Conservation (phyloP, 2,888 invertebrate genomes). For the Azorinus chamasolen region DNA sequence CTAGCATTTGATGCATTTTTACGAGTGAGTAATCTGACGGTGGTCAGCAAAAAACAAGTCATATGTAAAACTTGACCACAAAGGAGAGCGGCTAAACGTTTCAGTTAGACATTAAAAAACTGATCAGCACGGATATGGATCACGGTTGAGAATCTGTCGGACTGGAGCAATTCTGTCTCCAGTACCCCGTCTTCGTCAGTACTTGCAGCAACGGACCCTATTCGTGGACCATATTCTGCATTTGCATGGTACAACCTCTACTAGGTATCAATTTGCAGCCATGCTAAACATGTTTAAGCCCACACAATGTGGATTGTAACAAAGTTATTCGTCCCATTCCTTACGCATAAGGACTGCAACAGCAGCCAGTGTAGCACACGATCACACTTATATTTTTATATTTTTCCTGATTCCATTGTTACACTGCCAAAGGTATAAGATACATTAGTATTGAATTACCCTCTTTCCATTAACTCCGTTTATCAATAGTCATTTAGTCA, state of each 20-base stretch:
- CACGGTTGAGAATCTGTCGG: not conserved
- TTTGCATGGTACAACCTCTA: constrained; percentile 29
- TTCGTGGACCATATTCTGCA: constrained; percentile 31
- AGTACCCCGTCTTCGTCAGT: not conserved
- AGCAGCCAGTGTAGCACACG: constrained; percentile 11
- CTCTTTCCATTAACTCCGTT: not conserved
- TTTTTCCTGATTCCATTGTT: constrained; percentile 1
- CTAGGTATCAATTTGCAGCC: constrained; percentile 45
- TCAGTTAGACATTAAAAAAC: constrained; percentile 22
- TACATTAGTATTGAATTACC: not conserved
- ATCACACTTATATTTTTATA: constrained; percentile 12
- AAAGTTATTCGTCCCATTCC: constrained; percentile 30
- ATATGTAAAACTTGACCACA: no score
- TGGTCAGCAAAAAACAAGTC: no score
- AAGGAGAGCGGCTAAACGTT: no score
- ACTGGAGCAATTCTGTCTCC: not conserved
- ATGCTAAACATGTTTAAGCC: constrained; percentile 14
- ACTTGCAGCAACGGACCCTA: constrained; percentile 6
- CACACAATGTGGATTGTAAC: not conserved
- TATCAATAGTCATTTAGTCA: not conserved
- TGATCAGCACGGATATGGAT: constrained; percentile 29
- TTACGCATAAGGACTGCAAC: constrained; percentile 39
- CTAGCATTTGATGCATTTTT: constrained; percentile 45
- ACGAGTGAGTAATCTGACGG: constrained; percentile 18
- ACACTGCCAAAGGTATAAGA: not conserved